phyloP scores from a whole-genome alignment of 2,113 vertebrate species.

The Alligator mississippiensis region DNA sequence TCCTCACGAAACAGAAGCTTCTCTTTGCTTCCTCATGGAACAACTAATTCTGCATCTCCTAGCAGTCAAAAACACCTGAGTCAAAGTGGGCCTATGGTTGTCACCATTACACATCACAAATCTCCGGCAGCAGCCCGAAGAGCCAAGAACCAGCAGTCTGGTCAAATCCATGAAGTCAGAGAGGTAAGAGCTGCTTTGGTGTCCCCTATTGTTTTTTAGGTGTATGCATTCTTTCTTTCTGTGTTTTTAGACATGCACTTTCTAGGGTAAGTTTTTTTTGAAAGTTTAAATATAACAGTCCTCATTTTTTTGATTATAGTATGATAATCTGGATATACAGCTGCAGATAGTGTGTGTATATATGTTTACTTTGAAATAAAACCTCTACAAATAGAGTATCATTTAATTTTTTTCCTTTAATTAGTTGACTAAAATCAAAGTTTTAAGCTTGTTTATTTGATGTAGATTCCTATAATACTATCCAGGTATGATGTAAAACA shows the following conservation, averaged over 20 bases:
- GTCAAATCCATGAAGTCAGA: conserved; percentile 91
- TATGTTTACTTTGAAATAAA: background rate
- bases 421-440: background rate
- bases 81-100: conserved; percentile 84
- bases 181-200: conserved; percentile 84
- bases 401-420: background rate
- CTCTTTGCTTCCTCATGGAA: conserved; percentile 89
- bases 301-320: background rate
- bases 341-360: background rate
- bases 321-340: background rate
- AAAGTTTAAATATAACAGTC: background rate
- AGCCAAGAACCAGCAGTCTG: conserved; percentile 85
- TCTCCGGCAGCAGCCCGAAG: conserved; percentile 92
- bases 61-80: conserved; percentile 85
- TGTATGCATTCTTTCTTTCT: background rate
- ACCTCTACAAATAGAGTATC: background rate
- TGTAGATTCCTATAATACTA: background rate
- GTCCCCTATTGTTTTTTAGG: background rate
- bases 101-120: conserved; percentile 96
- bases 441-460: no score
- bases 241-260: background rate
- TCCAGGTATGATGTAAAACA: background rate
- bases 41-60: conserved; percentile 86
- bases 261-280: background rate
- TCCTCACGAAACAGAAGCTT: conserved; percentile 89